Conservation (phyloP, 2,888 invertebrate genomes). For the Deilephila elpenor region DNA sequence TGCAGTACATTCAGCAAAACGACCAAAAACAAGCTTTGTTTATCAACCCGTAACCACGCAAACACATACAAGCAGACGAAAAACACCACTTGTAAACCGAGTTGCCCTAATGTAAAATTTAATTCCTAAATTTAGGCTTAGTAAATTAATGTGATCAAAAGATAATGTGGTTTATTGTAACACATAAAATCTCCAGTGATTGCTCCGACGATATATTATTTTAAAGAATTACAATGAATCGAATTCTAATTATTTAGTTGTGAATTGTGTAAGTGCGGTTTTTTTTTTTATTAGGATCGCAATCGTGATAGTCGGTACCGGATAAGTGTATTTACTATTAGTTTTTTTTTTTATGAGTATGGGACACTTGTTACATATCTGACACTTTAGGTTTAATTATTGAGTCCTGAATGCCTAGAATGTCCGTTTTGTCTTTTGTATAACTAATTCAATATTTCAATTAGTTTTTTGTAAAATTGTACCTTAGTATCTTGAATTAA, state of each 20-base stretch:
- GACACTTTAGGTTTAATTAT: constrained; percentile 65
- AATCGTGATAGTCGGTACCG: constrained; percentile 61
- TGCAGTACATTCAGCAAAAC: constrained; percentile 79
- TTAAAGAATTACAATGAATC: constrained; percentile 48
- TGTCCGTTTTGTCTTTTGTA: constrained; percentile 18
- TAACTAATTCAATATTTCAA: constrained; percentile 7
- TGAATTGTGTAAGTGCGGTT: constrained; percentile 48
- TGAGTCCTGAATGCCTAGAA: constrained; percentile 16
- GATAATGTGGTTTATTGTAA: constrained; percentile 51
- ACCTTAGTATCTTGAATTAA: constrained; percentile 16
- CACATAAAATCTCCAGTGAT: constrained; percentile 56
- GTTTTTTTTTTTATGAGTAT: constrained; percentile 56
- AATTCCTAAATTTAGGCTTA: constrained; percentile 30
- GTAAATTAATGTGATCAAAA: constrained; percentile 62
- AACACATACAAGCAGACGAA: constrained; percentile 84
- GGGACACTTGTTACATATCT: constrained; percentile 81
- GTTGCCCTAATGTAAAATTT: constrained; percentile 69
- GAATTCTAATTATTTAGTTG: constrained; percentile 55
- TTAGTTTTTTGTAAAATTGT: constrained; percentile 13
- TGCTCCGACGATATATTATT: constrained; percentile 58
- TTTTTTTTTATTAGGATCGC: constrained; percentile 41
- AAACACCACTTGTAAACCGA: constrained; percentile 86
- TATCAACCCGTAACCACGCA: constrained; percentile 75
- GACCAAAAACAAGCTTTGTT: constrained; percentile 75
- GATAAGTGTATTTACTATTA: constrained; percentile 64